Evolutionary conservation across 2,797 vertebrate species (phyloP), one percentile per base, ranked within the genome.

Genomic region (Crocidura indochinensis): DNA sequence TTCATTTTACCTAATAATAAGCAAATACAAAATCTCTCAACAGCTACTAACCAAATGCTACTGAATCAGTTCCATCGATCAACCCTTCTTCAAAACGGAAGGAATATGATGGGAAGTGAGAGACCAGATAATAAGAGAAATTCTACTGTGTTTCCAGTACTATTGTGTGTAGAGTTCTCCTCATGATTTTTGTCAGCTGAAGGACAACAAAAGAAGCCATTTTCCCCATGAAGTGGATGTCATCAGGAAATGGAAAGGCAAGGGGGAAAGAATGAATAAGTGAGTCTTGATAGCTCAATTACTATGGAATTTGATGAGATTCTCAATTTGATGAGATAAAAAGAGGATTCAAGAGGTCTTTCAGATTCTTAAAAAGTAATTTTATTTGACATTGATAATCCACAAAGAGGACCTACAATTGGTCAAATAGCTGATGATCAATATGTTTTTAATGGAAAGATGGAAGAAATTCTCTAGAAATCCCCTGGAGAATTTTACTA

Each of bases 61-160:
- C 27, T 65, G 44, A 79, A 11, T 71, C 20, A 73, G 22, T 83
- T 89, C 31, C 85, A 80, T 88, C 24, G 10, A 17, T 80, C 64
- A 94, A 71, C 51, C 80, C n/a, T 78, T 64, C 22, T 75, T 68
- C 67, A 77, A 71, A 79, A 67, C 85, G 31, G 82, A 72, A 91
- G 78, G 78, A 29, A 62, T 27, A 31, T 8, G 27, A 26, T 2
- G 79, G 24, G 11, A 17, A 65, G 9, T 31, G 64, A 78, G 67
- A 82, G 75, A 44, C 2, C 8, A 72, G 67, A 17, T 27, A 5
- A 2, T 27, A 64, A 53, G 20, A 65, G 75, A 83, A 75, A 62
- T 71, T 38, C 49, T 53, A 76, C 51, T 49, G 29, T 24, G 46
- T 31, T 79, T 46, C 26, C 10, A 56, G 44, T 51, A 44, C 26